Conservation (phyloP, 35 echinoderm and acorn worm species). For the Eucidaris tribuloides region DNA sequence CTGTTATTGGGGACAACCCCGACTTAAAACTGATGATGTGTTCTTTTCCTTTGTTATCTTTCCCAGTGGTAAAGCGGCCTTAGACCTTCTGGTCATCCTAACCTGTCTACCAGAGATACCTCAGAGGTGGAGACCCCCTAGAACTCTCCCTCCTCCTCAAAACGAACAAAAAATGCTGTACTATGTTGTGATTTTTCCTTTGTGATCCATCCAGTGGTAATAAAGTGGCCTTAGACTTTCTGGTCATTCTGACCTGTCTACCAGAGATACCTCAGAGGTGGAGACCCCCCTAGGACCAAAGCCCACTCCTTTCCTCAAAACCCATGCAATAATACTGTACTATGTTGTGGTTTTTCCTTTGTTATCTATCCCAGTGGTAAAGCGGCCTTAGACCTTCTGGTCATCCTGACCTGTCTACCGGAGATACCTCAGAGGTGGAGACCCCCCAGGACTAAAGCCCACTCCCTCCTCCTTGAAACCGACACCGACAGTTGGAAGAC, state of each 20-base stretch:
- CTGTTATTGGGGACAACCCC: too few relatives aligned
- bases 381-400: conserved; percentile 65
- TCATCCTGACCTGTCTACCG: conserved; percentile 81
- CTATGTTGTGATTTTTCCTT: not conserved
- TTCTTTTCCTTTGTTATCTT: not conserved
- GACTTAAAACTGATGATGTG: too few relatives aligned
- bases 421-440: conserved; percentile 93
- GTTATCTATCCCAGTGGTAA: conserved; percentile 79
- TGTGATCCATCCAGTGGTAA: conserved; percentile 27
- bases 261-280: conserved; percentile 85
- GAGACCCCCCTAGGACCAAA: conserved; percentile 70
- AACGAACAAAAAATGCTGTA: too few relatives aligned
- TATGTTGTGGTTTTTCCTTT: too few relatives aligned
- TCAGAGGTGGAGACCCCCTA: conserved; percentile 89
- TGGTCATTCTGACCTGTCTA: conserved; percentile 70
- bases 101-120: conserved; percentile 95
- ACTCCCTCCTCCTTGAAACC: conserved; percentile 59
- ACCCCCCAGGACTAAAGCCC: conserved; percentile 71
- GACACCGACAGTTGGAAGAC: conserved; percentile 91
- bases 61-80: conserved; percentile 73
- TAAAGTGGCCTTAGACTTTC: conserved; percentile 62
- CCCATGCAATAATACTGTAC: too few relatives aligned
- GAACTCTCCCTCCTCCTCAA: conserved; percentile 28
- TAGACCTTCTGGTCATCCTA: conserved; percentile 70
- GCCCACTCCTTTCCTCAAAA: conserved; percentile 39